A percentile compares a stretch with the other conserved stretches of the same genome.
These are phyloP conservation scores for Hipposideros larvatus DNA, from an alignment of 2,797 vertebrate species.

Conservation along the genomic window DNA sequence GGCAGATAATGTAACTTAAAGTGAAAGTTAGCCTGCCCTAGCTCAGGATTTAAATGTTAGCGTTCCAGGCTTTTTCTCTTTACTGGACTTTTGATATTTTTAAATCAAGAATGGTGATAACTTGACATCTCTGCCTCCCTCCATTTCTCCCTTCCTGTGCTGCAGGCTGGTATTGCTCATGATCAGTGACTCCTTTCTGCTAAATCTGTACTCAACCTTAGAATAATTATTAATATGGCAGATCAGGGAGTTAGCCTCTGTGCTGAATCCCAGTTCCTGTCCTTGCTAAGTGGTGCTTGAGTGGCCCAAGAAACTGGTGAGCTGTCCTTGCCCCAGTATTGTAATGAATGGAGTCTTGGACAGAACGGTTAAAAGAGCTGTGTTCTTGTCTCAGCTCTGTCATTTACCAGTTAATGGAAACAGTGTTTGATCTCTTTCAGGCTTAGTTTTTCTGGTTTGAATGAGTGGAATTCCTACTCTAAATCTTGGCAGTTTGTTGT, in stretches of 20 bases:
- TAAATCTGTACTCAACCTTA: neutral
- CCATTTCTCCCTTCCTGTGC: neutral
- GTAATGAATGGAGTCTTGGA: neutral
- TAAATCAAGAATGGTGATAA: neutral
- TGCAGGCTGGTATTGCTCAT: neutral
- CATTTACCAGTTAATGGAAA: neutral
- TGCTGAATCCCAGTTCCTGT: neutral
- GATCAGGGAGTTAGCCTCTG: neutral
- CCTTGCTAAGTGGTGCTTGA: neutral
- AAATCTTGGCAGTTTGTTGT: neutral
- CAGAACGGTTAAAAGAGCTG: neutral
- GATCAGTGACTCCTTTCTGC: neutral
- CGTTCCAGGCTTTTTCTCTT: neutral
- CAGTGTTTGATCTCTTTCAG: neutral
- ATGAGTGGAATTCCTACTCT: neutral
- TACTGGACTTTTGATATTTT: constrained; percentile 8
- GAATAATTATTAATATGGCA: neutral
- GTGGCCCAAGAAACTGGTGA: neutral
- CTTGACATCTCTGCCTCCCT: neutral
- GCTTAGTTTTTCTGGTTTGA: neutral
- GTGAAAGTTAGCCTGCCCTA: neutral
- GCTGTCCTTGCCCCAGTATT: neutral
- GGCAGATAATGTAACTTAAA: neutral
- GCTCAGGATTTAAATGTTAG: neutral
- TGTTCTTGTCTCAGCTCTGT: neutral